Conservation (phyloP, 2,888 invertebrate genomes). For the Vannuccia rotundouncinata region DNA sequence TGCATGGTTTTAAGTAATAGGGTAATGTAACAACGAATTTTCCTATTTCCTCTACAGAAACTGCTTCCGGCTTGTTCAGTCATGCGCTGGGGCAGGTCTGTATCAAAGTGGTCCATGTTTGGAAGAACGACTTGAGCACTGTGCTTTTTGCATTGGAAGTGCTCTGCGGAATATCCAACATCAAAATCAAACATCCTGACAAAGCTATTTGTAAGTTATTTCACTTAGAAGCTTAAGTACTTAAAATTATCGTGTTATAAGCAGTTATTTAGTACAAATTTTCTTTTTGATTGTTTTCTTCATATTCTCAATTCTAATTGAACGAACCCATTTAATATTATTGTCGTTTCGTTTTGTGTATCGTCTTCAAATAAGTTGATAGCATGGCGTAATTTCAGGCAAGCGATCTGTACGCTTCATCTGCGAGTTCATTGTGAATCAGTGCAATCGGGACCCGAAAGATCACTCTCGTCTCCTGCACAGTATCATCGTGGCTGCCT, state of each 20-base stretch:
- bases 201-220: slow-evolving; percentile 38
- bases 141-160: slow-evolving; percentile 86
- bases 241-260: no score
- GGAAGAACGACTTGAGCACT: slow-evolving; percentile 89
- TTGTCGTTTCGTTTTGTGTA: no score
- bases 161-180: slow-evolving; percentile 77
- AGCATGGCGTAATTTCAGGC: no score
- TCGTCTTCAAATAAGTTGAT: no score
- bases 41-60: slow-evolving; percentile 61
- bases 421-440: slow-evolving; percentile 91
- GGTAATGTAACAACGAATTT: background rate
- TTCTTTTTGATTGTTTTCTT: no score
- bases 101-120: slow-evolving; percentile 84
- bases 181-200: slow-evolving; percentile 64
- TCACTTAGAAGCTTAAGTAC: no score
- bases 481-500: slow-evolving; percentile 74
- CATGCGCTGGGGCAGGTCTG: slow-evolving; percentile 86
- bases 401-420: slow-evolving; percentile 75
- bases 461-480: slow-evolving; percentile 85
- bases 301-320: no score
- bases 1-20: background rate
- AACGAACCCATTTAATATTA: no score
- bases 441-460: slow-evolving; percentile 85
- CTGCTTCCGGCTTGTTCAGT: slow-evolving; percentile 78
- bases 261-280: no score